Base-by-base conservation (phyloP, 2,888 invertebrate genomes). In the Rotaria socialis region DNA sequence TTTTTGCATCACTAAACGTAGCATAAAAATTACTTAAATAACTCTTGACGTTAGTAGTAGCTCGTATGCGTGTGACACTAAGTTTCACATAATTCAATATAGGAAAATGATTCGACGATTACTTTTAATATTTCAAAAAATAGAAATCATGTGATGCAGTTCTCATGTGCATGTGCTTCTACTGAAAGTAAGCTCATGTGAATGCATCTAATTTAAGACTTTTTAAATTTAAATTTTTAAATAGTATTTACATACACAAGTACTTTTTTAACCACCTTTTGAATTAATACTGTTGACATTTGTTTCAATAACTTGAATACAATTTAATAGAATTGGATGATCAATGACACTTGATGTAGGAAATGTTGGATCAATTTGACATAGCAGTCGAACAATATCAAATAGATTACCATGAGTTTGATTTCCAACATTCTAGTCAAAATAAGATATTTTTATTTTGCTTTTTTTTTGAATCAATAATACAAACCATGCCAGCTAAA, bases 401-500 rank as follows among this genome's bases (percentile, higher is more conserved):
- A 24, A 80, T 8, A 80, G 43, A 43, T 47, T 47, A 14, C 47
- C 80, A 47, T 80, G 80, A 47, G n/a, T 47, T 47, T 80, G 24
- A 47, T 3, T n/a, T 22, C 80, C 47, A 80, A 80, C 47, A 43
- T 80, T 80, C 80, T 80, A 80, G 14, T 22, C 11, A 80, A 8
- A 67, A 27, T 1, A 67, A 67, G 27, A 27, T 1, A n/a, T 14
- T 35, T 27, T 3, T 7, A 4, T 67, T 27, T 80, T 80, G 10
- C 24, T 41, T 6, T 43, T 41, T 7, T 43, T 75, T 43, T 3
- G 1, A 47, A n/a, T 47, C 24, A 47, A 41, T 41, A 41, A 7
- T 80, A 80, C 80, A 43, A 43, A 80, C 80, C 80, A 80, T 80
- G 0, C 47, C 80, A n/a, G 22, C 14, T 80, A 80, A 80, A 80